Percentiles rank a stretch among this genome's conserved stretches.
Evolutionary conservation across 1,140 invertebrate species (phyloP).

Genomic region (Dendrolimus punctatus): DNA sequence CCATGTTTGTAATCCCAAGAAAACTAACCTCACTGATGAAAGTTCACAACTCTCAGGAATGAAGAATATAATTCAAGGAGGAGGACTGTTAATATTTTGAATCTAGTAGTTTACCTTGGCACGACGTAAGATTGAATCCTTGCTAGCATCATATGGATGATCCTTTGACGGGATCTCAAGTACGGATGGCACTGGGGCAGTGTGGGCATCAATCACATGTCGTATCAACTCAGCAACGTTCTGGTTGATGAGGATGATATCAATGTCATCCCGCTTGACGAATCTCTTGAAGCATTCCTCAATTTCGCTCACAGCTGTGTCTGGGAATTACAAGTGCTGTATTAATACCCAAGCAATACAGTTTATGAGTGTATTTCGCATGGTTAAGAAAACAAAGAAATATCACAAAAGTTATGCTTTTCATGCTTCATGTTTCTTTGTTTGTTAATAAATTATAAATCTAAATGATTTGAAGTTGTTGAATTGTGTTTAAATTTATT

Average conservation of each 20-base stretch:
- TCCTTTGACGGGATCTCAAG: slow-evolving; percentile 99
- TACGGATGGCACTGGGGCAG: slow-evolving; percentile 93
- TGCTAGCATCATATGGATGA: slow-evolving; percentile 98
- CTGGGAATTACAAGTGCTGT: slow-evolving; percentile 70
- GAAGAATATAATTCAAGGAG: neutral
- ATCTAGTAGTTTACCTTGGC: slow-evolving; percentile 75
- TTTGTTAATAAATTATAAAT: no score
- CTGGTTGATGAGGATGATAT: slow-evolving; percentile 99
- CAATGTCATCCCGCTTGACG: slow-evolving; percentile 96
- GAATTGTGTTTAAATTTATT: no score
- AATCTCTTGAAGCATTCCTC: slow-evolving; percentile 98
- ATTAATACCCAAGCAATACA: no score
- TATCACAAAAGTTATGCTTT: no score
- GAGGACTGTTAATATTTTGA: no score
- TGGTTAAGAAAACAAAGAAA: no score
- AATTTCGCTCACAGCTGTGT: slow-evolving; percentile 95
- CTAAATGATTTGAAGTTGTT: no score
- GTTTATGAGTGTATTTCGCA: no score
- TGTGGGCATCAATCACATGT: slow-evolving; percentile 96
- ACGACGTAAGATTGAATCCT: slow-evolving; percentile 96
- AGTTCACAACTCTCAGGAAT: neutral
- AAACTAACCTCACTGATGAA: no score
- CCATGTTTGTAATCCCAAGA: no score
- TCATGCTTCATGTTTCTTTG: no score
- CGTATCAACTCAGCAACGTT: slow-evolving; percentile 98